These are phyloP conservation scores for Pyrrhura leucotis DNA, from an alignment of 2,797 vertebrate genomes.

Conservation along the genomic window DNA sequence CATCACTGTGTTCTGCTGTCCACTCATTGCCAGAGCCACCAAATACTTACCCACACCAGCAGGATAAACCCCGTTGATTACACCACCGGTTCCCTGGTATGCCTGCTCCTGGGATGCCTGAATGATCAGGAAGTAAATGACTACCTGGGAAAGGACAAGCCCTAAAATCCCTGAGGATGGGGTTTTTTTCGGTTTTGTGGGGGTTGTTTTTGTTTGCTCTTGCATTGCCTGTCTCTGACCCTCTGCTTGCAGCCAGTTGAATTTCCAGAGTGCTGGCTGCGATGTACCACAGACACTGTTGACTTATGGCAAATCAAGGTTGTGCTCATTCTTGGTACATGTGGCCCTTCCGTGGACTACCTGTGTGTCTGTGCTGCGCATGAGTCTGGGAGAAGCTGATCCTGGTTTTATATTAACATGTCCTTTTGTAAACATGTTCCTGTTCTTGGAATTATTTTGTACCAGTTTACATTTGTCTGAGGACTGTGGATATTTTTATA, in stretches of 20 bases:
- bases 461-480: slow-evolving; percentile 70
- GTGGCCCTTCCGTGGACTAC: not conserved
- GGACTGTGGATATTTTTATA: slow-evolving; percentile 84
- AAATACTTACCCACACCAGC: not conserved
- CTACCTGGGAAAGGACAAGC: not conserved
- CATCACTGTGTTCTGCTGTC: not conserved
- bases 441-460: slow-evolving; percentile 77
- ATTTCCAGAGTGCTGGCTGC: not conserved
- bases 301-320: not conserved
- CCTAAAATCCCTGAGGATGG: not conserved
- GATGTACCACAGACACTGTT: not conserved
- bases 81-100: not conserved
- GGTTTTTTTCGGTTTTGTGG: not conserved
- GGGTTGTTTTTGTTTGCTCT: not conserved
- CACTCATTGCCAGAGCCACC: not conserved
- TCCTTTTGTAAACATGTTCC: slow-evolving; percentile 77
- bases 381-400: slow-evolving; percentile 18
- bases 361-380: not conserved
- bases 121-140: not conserved
- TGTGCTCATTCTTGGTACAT: not conserved
- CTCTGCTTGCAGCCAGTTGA: not conserved
- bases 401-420: slow-evolving; percentile 61
- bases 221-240: not conserved
- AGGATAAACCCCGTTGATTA: not conserved
- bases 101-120: not conserved